phyloP scores from a whole-genome alignment of 2,888 invertebrate genomes.

The Drosophila gaucha region DNA sequence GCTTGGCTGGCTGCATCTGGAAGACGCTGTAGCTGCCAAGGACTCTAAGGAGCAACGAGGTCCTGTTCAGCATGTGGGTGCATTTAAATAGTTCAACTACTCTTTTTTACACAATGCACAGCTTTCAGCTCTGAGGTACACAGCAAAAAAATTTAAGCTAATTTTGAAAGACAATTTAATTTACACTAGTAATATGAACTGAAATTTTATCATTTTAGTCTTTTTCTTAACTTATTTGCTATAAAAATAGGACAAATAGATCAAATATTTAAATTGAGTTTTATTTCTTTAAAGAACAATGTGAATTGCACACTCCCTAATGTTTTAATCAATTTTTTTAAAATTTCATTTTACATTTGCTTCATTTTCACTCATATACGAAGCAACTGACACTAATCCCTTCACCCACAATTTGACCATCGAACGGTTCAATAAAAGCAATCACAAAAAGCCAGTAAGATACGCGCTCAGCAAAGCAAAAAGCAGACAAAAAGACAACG shows the following conservation, averaged over 20 bases:
- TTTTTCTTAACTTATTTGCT: background rate
- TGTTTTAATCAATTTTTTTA: no score
- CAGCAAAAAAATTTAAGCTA: background rate
- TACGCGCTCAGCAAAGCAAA: background rate
- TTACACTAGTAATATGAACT: background rate
- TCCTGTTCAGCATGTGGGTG: conserved; percentile 57
- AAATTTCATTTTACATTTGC: background rate
- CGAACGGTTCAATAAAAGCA: conserved; percentile 1
- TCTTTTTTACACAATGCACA: conserved; percentile 37
- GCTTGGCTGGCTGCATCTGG: conserved; percentile 47
- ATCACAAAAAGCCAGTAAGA: background rate
- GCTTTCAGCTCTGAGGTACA: conserved; percentile 5
- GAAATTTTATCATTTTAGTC: background rate
- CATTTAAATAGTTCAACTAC: conserved; percentile 74
- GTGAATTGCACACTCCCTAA: no score
- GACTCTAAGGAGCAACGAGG: conserved; percentile 9
- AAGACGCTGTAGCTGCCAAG: conserved; percentile 54
- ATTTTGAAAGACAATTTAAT: background rate
- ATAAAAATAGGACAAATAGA: no score
- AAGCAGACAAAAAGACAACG: conserved; percentile 1
- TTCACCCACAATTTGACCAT: background rate
- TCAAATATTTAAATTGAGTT: no score
- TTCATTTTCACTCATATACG: conserved; percentile 1
- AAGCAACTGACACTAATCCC: conserved; percentile 2
- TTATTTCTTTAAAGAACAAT: no score